Percentiles rank a stretch among this genome's conserved stretches.
phyloP scores from a whole-genome alignment of 2,888 invertebrate genomes.

The Idaea straminata region DNA sequence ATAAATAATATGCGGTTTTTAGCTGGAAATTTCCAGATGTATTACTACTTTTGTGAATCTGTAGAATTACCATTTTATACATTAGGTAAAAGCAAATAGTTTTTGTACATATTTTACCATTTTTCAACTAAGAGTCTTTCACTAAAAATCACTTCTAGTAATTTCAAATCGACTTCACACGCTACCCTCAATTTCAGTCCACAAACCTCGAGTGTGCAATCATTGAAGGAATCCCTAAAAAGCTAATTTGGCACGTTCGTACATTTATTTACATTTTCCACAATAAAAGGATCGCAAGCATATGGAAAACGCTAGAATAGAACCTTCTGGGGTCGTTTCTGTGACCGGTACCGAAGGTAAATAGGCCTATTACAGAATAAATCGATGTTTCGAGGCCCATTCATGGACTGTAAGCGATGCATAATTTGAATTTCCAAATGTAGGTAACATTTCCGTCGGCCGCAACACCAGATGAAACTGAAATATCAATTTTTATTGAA shows the following conservation, averaged over 20 bases:
- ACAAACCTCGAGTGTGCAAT: constrained; percentile 1
- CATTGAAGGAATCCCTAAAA: constrained; percentile 11
- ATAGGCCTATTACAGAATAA: constrained; percentile 12
- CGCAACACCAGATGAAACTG: neutral
- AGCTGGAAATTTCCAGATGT: too few species aligned
- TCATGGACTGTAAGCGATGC: neutral
- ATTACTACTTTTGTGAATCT: too few species aligned
- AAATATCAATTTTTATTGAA: neutral
- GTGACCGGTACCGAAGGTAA: constrained; percentile 13
- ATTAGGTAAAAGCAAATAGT: too few species aligned
- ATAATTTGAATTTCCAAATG: neutral
- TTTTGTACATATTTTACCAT: too few species aligned
- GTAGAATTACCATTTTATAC: too few species aligned
- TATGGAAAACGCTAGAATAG: constrained; percentile 15
- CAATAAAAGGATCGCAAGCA: constrained; percentile 21
- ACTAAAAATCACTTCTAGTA: neutral
- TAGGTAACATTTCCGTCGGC: neutral
- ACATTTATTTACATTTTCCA: constrained; percentile 20
- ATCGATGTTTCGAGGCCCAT: constrained; percentile 3
- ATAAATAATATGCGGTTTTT: too few species aligned
- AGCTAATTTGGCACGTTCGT: constrained; percentile 19
- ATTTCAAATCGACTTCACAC: neutral
- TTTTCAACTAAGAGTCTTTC: too few species aligned
- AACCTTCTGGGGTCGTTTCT: constrained; percentile 19
- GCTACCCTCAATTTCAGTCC: neutral